Evolutionary conservation across 2,113 vertebrate genomes (phyloP), one percentile per base, ranked within the genome.

Genomic region (Pipa parva): DNA sequence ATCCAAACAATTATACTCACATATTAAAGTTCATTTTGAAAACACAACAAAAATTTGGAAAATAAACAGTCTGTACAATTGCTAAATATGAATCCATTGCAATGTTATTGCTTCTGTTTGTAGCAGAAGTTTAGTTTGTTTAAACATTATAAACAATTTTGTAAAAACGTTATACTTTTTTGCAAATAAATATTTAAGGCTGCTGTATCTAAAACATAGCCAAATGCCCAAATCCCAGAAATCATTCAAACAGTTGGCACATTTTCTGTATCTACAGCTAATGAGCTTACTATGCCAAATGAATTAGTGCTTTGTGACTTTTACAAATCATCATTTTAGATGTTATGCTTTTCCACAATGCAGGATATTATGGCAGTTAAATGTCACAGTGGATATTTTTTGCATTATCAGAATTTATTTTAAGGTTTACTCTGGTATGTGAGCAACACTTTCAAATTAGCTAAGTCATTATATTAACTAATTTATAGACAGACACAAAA

Each of bases 151-250:
- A 60, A 60, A 60, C 45, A 60, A 25, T 24, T 45, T 46, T 60
- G 56, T 58, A 28, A 46, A 45, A 45, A 9, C 58, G n/a, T 21
- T 21, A 61, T 48, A 29, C 21, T 28, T 46, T 18, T 18, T 45
- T 15, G 22, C 31, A 27, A 28, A 61, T 61, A 61, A 61, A 48
- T 61, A 61, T 48, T 61, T 61, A 61, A 18, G 9, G 27, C 9
- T 61, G 42, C 59, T 61, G 39, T 27, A 39, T 48, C 11, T 61
- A 28, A 61, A 28, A 61, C 17, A 11, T 61, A 48, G 59, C 59
- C 59, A 48, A 61, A 61, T 48, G 59, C 42, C 59, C 46, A 29
- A 61, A 61, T 29, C 24, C 25, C 42, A 61, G 42, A 61, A 61
- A 61, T 61, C 29, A 36, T 33, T 57, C 59, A 61, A 61, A 61